Percentiles rank a stretch among this genome's conserved stretches.
Evolutionary conservation across 2,113 vertebrate genomes (phyloP).

Genomic region (Galemys pyrenaicus): DNA sequence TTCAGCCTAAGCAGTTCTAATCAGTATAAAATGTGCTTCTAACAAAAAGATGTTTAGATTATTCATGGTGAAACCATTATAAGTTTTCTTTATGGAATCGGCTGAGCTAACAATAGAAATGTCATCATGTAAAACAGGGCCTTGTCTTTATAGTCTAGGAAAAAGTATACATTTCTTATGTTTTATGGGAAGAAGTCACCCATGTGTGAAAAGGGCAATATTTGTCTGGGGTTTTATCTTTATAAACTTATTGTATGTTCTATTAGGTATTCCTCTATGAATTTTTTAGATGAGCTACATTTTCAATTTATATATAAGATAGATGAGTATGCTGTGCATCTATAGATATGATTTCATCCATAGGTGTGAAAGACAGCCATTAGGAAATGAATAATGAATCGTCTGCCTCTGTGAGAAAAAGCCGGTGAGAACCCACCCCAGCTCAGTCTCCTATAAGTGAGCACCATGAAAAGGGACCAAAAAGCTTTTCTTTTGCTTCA

Average conservation of each 20-base stretch:
- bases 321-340: neutral
- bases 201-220: neutral
- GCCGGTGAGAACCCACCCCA: neutral
- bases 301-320: neutral
- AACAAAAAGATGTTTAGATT: constrained; percentile 29
- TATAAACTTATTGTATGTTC: neutral
- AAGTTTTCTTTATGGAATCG: constrained; percentile 5
- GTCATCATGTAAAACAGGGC: neutral
- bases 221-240: neutral
- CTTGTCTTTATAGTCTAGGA: constrained; percentile 13
- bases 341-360: neutral
- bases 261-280: neutral
- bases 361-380: neutral
- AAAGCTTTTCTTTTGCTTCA: neutral
- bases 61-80: constrained; percentile 3
- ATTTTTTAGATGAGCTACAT: neutral
- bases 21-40: neutral
- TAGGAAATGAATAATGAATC: neutral
- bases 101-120: neutral
- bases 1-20: neutral
- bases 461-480: neutral
- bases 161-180: neutral
- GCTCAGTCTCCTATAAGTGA: neutral
- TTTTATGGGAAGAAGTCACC: neutral
- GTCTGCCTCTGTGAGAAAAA: neutral